Evolutionary conservation across 1,140 invertebrate species (phyloP).

Genomic region (Drosophila repletoides): DNA sequence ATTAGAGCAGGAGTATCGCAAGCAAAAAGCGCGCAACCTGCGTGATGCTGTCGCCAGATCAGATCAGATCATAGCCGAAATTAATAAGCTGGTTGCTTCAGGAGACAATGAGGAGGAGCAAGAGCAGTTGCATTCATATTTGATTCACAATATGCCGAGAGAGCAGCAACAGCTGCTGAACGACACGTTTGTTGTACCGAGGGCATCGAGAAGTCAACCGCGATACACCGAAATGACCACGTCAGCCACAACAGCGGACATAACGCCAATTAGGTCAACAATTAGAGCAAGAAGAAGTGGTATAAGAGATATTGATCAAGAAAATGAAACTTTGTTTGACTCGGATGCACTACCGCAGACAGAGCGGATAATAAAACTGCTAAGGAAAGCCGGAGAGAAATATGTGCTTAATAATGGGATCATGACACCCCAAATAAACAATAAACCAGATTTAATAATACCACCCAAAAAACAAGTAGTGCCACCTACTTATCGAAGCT

Average conservation of each 20-base stretch:
- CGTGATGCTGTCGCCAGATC: neutral
- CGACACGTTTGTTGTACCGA: neutral
- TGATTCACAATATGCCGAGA: neutral
- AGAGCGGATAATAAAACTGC: neutral
- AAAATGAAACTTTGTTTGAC: neutral
- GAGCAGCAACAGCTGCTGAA: neutral
- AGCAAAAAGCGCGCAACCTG: neutral
- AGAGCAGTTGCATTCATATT: neutral
- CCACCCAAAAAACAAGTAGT: neutral
- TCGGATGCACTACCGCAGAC: too few species aligned
- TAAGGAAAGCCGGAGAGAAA: neutral
- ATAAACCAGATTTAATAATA: neutral
- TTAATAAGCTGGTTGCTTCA: slow-evolving; percentile 15
- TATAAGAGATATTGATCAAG: neutral
- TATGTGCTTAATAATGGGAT: neutral
- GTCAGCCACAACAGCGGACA: neutral
- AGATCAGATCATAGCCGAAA: slow-evolving; percentile 12
- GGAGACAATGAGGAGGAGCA: neutral
- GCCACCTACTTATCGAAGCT: neutral
- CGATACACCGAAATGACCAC: neutral
- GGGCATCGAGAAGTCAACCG: neutral
- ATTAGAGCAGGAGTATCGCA: neutral
- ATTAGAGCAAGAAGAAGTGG: neutral
- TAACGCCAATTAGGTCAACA: too few species aligned
- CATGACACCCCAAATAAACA: neutral